Percentiles rank a stretch among this genome's conserved stretches.
Conservation (phyloP, 1,140 invertebrate genomes). For the Eueides isabella region DNA sequence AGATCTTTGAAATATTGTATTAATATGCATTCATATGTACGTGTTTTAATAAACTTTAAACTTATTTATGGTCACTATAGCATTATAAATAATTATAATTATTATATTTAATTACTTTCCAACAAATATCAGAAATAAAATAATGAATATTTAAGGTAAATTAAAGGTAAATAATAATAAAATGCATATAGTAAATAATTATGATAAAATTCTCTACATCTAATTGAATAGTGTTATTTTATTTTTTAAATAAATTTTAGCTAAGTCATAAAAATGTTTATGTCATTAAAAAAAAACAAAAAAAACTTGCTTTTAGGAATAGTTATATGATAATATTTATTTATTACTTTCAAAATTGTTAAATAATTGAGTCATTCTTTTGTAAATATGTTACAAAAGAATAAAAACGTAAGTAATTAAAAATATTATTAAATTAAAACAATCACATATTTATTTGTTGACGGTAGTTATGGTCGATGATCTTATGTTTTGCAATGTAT, state of each 20-base stretch:
- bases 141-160: too few relatives aligned
- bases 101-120: too few relatives aligned
- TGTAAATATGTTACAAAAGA: neutral
- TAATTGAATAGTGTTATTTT: neutral
- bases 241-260: neutral
- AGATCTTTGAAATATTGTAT: neutral
- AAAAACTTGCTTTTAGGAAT: too few relatives aligned
- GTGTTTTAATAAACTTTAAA: neutral
- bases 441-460: constrained; percentile 21
- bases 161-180: too few relatives aligned
- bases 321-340: neutral
- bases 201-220: too few relatives aligned
- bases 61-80: too few relatives aligned
- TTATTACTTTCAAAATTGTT: neutral
- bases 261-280: too few relatives aligned
- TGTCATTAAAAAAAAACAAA: neutral
- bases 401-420: neutral
- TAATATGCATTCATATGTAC: neutral
- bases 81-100: too few relatives aligned
- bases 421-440: neutral
- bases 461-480: neutral
- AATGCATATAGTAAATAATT: too few relatives aligned
- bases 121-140: neutral
- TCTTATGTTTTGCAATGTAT: neutral
- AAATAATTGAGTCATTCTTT: neutral